Evolutionary conservation across 2,113 vertebrate species (phyloP).

Genomic region (Myiopsitta monachus): DNA sequence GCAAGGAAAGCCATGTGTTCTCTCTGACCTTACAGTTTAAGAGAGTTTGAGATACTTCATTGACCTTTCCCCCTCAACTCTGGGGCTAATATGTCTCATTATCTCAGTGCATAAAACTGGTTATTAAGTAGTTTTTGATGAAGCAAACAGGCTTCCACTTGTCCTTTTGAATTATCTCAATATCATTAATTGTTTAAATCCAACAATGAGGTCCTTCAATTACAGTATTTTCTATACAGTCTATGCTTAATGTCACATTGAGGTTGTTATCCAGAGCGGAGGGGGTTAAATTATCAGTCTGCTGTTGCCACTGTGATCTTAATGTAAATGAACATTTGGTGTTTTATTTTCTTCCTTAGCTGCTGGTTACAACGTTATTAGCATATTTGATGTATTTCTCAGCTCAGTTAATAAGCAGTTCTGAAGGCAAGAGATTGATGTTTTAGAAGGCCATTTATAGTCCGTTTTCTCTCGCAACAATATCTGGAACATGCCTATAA

Average conservation of each 20-base stretch:
- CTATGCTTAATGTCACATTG: not conserved
- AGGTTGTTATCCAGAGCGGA: conserved; percentile 38
- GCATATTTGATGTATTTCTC: conserved; percentile 68
- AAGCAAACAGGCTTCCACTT: conserved; percentile 56
- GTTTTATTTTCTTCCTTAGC: conserved; percentile 42
- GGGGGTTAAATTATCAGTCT: conserved; percentile 65
- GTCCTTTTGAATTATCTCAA: conserved; percentile 57
- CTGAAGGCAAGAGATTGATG: conserved; percentile 53
- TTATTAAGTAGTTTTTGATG: conserved; percentile 56
- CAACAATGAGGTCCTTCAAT: conserved; percentile 41
- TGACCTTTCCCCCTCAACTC: not conserved
- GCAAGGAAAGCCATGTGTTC: not conserved
- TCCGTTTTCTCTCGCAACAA: conserved; percentile 41
- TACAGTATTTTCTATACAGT: not conserved
- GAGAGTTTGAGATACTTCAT: not conserved
- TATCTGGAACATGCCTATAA: conserved; percentile 50
- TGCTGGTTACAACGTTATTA: conserved; percentile 62
- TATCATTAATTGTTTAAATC: conserved; percentile 61
- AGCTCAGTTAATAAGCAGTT: conserved; percentile 68
- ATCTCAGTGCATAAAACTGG: conserved; percentile 55
- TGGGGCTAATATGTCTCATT: conserved; percentile 38
- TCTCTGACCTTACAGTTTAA: not conserved
- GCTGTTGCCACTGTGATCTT: conserved; percentile 54
- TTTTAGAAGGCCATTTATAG: conserved; percentile 51
- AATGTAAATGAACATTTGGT: conserved; percentile 69